These are phyloP conservation scores for Epinephelus moara DNA, from an alignment of 2,113 vertebrate species.

Conservation along the genomic window DNA sequence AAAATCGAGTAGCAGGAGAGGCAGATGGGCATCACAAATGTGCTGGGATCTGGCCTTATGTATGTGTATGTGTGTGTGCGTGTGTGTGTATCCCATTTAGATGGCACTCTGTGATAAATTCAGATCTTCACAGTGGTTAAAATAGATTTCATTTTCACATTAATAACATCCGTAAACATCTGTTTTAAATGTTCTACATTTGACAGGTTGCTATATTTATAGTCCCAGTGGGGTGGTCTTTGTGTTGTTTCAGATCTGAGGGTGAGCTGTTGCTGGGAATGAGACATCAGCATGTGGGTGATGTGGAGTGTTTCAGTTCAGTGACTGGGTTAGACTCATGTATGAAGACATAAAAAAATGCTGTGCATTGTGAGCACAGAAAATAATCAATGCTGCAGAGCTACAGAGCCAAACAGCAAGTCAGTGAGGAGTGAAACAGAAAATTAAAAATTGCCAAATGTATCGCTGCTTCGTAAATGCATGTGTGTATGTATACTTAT, in stretches of 20 bases:
- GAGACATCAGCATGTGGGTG: conserved; percentile 49
- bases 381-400: conserved; percentile 25
- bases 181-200: not conserved
- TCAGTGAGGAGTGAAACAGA: conserved; percentile 27
- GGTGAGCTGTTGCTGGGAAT: conserved; percentile 37
- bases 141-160: not conserved
- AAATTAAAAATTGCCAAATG: conserved; percentile 12
- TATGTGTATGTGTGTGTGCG: not conserved
- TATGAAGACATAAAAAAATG: conserved; percentile 39
- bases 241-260: conserved; percentile 34
- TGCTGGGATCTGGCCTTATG: conserved; percentile 22
- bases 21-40: conserved; percentile 40
- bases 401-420: conserved; percentile 29
- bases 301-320: conserved; percentile 45
- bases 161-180: not conserved
- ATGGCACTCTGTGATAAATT: not conserved
- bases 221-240: not conserved
- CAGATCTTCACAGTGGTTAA: not conserved
- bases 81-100: conserved; percentile 2
- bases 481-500: not conserved
- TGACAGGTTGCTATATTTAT: conserved; percentile 1
- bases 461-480: not conserved
- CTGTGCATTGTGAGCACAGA: conserved; percentile 27
- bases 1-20: conserved; percentile 21
- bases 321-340: conserved; percentile 35